A percentile compares a stretch with the other conserved stretches of the same genome.
phyloP scores from a whole-genome alignment of 2,797 vertebrate species.

The Helarctos malayanus region DNA sequence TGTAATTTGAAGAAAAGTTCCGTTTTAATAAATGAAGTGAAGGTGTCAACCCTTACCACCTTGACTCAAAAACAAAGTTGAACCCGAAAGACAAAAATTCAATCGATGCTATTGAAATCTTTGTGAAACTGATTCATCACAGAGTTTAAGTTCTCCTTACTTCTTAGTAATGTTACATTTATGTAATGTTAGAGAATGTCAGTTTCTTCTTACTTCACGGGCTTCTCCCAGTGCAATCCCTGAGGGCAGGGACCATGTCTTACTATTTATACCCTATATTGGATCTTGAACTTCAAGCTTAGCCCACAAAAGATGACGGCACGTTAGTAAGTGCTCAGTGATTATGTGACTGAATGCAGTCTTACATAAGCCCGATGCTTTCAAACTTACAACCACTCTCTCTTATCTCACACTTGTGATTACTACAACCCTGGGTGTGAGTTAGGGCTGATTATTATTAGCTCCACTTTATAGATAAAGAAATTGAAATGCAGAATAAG shows the following conservation, averaged over 20 bases:
- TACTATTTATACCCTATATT: neutral
- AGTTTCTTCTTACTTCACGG: neutral
- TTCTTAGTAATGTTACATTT: neutral
- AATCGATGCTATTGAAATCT: neutral
- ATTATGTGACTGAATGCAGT: neutral
- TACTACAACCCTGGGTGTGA: neutral
- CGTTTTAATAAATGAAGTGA: slow-evolving; percentile 48
- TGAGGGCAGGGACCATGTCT: neutral
- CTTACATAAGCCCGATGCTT: neutral
- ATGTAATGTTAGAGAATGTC: neutral
- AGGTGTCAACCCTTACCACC: neutral
- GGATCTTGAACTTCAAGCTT: neutral
- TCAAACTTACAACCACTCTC: neutral
- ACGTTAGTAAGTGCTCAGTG: neutral
- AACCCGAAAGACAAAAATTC: neutral
- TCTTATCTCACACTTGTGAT: neutral
- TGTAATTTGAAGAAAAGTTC: neutral
- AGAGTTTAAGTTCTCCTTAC: slow-evolving; percentile 18
- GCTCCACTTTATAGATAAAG: neutral
- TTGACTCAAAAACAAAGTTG: slow-evolving; percentile 45
- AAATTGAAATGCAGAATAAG: slow-evolving; percentile 18
- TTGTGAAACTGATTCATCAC: neutral
- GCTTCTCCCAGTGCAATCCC: neutral
- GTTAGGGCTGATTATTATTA: neutral
- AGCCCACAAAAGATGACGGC: neutral